Evolutionary conservation across 2,797 vertebrate genomes (phyloP), one percentile per base, ranked within the genome.

Genomic region (Acanthurus leucopareius): DNA sequence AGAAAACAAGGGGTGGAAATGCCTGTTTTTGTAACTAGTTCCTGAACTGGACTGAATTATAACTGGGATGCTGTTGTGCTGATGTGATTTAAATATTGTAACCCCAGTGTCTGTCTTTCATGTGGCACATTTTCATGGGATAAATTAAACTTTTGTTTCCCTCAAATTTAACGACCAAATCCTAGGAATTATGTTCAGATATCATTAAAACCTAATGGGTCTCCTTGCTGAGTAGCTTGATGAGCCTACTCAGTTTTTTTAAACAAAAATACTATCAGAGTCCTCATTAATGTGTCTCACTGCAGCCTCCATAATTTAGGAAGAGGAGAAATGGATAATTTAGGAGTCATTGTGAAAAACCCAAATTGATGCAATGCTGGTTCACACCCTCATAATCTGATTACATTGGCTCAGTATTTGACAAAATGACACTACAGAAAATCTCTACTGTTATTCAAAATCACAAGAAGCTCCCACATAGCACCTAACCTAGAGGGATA

Each of bases 151-250:
- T 48, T 81, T 65, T 13, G 11, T 65, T 74, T 77, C 25, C 19
- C 66, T 47, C 60, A 82, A 75, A 78, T 87, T 84, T 86, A 89
- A 84, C 85, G 84, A 77, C 66, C 74, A 49, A 79, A 84, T 78
- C 59, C 67, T n/a, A 35, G 77, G 69, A 83, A 63, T 80, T 67
- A 74, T 84, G 67, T 70, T 73, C 53, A 73, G 76, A 86, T 80
- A 70, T 82, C 70, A 90, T 82, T 86, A 86, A 83, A 82, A 69
- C 44, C 40, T 82, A 89, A 89, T 87, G 71, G 75, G 53, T 82
- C 69, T 79, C 57, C 80, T 67, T 83, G 90, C 86, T 86, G 83
- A 79, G 85, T 54, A 88, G 74, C 75, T 68, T 73, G 80, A 86
- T 83, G 66, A 86, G 75, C 65, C 64, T 69, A 54, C 67, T 45